Base-by-base conservation (phyloP, 1,140 invertebrate species). In the Zaprionus capensis region DNA sequence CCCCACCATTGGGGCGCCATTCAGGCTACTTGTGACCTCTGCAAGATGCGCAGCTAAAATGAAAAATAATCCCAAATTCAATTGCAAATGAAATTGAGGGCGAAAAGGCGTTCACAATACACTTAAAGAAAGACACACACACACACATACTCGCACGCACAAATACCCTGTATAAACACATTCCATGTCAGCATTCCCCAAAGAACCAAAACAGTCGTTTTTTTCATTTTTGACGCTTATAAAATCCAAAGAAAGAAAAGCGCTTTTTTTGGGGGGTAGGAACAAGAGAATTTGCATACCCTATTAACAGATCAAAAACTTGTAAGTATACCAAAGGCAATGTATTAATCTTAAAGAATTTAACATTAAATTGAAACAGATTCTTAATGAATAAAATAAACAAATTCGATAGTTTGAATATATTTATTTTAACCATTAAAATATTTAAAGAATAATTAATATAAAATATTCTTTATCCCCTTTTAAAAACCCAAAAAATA, bases 1-100 rank as follows among this genome's bases (percentile, higher is more conserved):
- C 15, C 51, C 58, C 46, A 36, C 36, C 69, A 82, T 78, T 82
- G 66, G 58, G 63, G 58, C 65, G 70, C 83, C 67, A 88, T 86
- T 86, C 69, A 68, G 57, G 85, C 81, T 81, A 88, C 84, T 87
- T 87, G 84, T 87, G 84, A 78, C 84, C 84, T 84, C 73, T 78
- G 64, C 68, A 67, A 77, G 83, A 82, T 81, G 76, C 76, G 78
- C 78, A 85, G 76, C 78, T 81, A 81, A 90, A 88, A 88, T 88
- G 81, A 88, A 88, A 90, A 88, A 90, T 88, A 88, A 88, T 88
- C 79, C 85, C 85, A 90, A 88, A 88, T 88, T 88, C 85, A 88
- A 88, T 88, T 88, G 85, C 85, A 85, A 88, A 88, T 87, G 85
- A 88, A 88, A 88, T 88, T 88, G 85, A 88, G 85, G 84, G 85